A percentile compares a stretch with the other conserved stretches of the same genome.
phyloP scores from a whole-genome alignment of 2,888 invertebrate species.

The Drosophila ochracea region DNA sequence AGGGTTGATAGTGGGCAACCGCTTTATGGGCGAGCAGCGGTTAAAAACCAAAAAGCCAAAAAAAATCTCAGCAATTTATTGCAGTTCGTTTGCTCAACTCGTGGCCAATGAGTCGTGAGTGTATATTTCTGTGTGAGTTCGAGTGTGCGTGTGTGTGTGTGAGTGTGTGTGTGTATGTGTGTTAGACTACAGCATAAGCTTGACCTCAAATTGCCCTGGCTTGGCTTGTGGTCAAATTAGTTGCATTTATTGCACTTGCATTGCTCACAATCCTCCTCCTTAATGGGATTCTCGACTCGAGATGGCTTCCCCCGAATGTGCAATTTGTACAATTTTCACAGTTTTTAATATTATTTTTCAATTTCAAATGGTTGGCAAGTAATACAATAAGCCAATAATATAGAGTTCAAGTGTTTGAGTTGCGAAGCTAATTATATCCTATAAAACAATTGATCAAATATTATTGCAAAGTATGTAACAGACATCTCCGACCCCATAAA shows the following conservation, averaged over 20 bases:
- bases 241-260: slow-evolving; percentile 35
- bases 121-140: not conserved
- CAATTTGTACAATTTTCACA: not conserved
- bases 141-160: not conserved
- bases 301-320: not conserved
- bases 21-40: slow-evolving; percentile 1
- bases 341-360: not conserved
- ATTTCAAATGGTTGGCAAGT: not conserved
- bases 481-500: not conserved
- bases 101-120: slow-evolving; percentile 12
- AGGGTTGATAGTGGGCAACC: slow-evolving; percentile 36
- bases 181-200: slow-evolving; percentile 5
- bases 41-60: slow-evolving; percentile 11
- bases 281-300: not conserved
- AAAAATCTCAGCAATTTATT: slow-evolving; percentile 60
- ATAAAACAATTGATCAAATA: not conserved
- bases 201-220: slow-evolving; percentile 20
- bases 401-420: not conserved
- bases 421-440: not conserved
- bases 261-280: not conserved
- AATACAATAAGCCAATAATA: not conserved
- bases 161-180: not conserved
- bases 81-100: slow-evolving; percentile 45
- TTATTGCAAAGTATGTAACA: not conserved
- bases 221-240: slow-evolving; percentile 46